Conservation (phyloP, 2,888 invertebrate species). For the Belgica antarctica region DNA sequence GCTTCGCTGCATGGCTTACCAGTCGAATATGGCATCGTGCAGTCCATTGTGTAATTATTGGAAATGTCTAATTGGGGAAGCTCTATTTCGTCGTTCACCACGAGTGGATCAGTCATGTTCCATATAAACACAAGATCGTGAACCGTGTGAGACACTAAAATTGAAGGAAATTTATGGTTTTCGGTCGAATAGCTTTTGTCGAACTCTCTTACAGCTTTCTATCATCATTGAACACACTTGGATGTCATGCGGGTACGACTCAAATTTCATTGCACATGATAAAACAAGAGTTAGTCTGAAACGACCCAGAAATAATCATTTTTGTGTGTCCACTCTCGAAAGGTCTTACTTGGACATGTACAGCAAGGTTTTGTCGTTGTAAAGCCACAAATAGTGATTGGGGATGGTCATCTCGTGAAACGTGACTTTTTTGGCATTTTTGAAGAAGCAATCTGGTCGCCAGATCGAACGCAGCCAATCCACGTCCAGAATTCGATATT, state of each 20-base stretch:
- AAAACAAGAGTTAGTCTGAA: constrained; percentile 80
- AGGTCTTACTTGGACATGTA: constrained; percentile 83
- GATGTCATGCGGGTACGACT: constrained; percentile 89
- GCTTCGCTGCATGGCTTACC: too few species aligned
- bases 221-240: constrained; percentile 93
- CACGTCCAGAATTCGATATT: constrained; percentile 83
- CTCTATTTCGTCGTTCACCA: constrained; percentile 86
- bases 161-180: constrained; percentile 23
- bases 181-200: too few species aligned
- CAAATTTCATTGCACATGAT: constrained; percentile 93
- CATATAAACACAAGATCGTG: constrained; percentile 92
- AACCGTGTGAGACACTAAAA: constrained; percentile 85
- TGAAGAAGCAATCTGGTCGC: constrained; percentile 91
- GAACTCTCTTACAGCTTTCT: constrained; percentile 74
- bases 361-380: constrained; percentile 84
- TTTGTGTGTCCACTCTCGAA: neutral
- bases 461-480: constrained; percentile 89
- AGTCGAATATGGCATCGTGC: constrained; percentile 57
- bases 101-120: constrained; percentile 86
- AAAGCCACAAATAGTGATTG: constrained; percentile 88
- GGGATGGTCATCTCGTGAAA: constrained; percentile 95
- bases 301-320: constrained; percentile 45
- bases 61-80: constrained; percentile 70
- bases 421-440: constrained; percentile 86
- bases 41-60: constrained; percentile 85